Evolutionary conservation across 1,140 invertebrate genomes (phyloP).

Genomic region (Drosophila ogumai): DNA sequence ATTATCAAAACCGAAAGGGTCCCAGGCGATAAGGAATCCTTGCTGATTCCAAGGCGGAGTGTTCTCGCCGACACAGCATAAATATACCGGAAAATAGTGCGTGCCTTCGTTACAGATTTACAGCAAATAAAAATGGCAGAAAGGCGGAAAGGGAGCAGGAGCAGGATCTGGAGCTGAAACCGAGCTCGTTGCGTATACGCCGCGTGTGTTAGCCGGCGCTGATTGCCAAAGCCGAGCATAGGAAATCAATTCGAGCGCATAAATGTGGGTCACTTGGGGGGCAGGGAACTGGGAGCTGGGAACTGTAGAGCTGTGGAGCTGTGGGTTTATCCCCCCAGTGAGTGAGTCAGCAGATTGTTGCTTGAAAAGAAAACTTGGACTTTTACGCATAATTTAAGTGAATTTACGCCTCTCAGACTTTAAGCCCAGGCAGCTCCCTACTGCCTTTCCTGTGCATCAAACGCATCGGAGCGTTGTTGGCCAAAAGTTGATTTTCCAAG

Average conservation of each 20-base stretch:
- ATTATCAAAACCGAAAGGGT: conserved; percentile 73
- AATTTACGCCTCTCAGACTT: conserved; percentile 77
- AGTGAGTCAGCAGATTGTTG: conserved; percentile 78
- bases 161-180: neutral
- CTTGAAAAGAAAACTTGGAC: conserved; percentile 42
- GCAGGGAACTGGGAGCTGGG: neutral
- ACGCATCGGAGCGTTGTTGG: conserved; percentile 67
- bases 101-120: conserved; percentile 80
- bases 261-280: conserved; percentile 74
- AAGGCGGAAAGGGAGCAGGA: neutral
- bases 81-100: conserved; percentile 70
- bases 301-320: neutral
- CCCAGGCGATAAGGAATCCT: conserved; percentile 34
- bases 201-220: conserved; percentile 64
- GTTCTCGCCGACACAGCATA: conserved; percentile 73
- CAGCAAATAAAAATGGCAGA: conserved; percentile 61
- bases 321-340: neutral
- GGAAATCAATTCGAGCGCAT: conserved; percentile 81
- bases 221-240: conserved; percentile 73
- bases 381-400: conserved; percentile 79
- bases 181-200: conserved; percentile 68
- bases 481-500: conserved; percentile 81
- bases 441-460: conserved; percentile 30
- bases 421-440: conserved; percentile 27
- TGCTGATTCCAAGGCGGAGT: conserved; percentile 12